Evolutionary conservation across 1,140 invertebrate genomes (phyloP).

Genomic region (Mercenaria mercenaria): DNA sequence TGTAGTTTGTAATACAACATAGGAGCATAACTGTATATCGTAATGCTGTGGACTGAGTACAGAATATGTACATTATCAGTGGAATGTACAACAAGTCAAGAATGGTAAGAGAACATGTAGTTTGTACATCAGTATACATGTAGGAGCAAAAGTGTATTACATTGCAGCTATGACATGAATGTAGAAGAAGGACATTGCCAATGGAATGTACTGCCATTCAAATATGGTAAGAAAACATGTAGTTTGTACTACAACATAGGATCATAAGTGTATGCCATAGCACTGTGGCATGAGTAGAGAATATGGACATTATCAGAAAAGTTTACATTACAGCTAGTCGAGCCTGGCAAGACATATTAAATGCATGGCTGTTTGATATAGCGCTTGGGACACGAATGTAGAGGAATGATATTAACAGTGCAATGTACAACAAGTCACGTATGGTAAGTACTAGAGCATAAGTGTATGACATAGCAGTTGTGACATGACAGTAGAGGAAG

Average conservation of each 20-base stretch:
- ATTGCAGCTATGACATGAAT: slow-evolving; percentile 46
- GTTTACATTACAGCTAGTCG: no score
- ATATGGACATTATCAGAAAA: no score
- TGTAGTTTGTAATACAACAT: slow-evolving; percentile 51
- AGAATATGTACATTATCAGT: background rate
- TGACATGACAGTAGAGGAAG: no score
- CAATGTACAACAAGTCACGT: slow-evolving; percentile 31
- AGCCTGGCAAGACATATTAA: no score
- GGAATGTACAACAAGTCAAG: slow-evolving; percentile 37
- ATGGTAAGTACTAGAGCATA: no score
- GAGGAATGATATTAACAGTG: background rate
- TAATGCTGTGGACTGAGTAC: slow-evolving; percentile 51
- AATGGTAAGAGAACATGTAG: slow-evolving; percentile 50
- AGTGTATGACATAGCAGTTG: no score
- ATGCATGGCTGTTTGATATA: slow-evolving; percentile 47
- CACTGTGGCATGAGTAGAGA: no score
- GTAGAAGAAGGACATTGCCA: background rate
- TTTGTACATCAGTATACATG: no score
- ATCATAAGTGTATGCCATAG: no score
- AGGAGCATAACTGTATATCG: slow-evolving; percentile 49
- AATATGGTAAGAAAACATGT: slow-evolving; percentile 32
- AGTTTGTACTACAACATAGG: no score
- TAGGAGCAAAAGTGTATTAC: slow-evolving; percentile 48
- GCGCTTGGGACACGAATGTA: slow-evolving; percentile 25
- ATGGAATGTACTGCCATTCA: slow-evolving; percentile 27